These are phyloP conservation scores for Hemitrygon akajei DNA, from an alignment of 2,797 vertebrate species.

Conservation along the genomic window DNA sequence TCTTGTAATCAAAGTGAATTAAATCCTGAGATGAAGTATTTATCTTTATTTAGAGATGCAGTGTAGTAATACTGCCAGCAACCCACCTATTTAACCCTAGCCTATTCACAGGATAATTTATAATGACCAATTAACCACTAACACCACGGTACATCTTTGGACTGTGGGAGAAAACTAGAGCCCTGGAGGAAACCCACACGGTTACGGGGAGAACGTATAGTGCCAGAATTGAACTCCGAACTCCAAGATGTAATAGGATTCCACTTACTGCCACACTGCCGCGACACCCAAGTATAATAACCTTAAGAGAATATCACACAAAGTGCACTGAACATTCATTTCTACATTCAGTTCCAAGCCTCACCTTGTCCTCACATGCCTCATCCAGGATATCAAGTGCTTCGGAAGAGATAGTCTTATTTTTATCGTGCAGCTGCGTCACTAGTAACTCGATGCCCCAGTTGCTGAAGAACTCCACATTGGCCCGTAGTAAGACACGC, in stretches of 20 bases:
- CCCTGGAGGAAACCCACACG: too few relatives aligned
- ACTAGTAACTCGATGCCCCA: constrained; percentile 97
- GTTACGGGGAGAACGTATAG: too few relatives aligned
- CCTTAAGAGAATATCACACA: not conserved
- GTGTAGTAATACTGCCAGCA: too few relatives aligned
- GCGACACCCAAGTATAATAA: not conserved
- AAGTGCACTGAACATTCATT: not conserved
- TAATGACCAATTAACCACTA: too few relatives aligned
- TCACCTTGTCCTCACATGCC: constrained; percentile 96
- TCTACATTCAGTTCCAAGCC: constrained; percentile 20
- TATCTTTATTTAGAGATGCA: too few relatives aligned
- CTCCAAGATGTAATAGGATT: too few relatives aligned
- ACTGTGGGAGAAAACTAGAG: too few relatives aligned
- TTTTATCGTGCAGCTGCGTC: constrained; percentile 97
- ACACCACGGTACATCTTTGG: too few relatives aligned
- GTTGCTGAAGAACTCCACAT: constrained; percentile 97
- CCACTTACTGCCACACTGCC: too few relatives aligned
- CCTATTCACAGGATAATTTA: too few relatives aligned
- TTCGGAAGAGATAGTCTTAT: constrained; percentile 87
- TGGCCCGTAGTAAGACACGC: constrained; percentile 83
- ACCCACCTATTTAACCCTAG: too few relatives aligned
- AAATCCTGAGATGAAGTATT: not conserved
- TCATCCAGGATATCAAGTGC: constrained; percentile 95
- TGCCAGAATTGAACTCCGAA: too few relatives aligned
- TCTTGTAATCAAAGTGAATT: not conserved